Evolutionary conservation across 2,797 vertebrate genomes (phyloP).

Genomic region (Austrolebias charrua): DNA sequence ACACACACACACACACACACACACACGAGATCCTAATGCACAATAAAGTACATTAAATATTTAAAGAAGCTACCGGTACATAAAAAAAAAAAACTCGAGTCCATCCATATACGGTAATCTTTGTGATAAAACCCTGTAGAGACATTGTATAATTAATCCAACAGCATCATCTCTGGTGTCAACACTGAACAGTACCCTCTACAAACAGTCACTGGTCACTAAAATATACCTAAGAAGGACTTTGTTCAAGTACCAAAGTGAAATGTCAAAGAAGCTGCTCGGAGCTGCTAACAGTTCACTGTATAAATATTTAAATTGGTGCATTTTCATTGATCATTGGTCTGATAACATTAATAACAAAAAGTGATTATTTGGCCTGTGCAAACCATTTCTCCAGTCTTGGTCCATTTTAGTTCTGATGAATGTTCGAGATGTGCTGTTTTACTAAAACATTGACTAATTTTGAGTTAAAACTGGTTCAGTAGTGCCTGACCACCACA

Average conservation of each 20-base stretch:
- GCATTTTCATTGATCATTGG: constrained; percentile 5
- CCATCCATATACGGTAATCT: neutral
- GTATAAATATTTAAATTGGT: constrained; percentile 11
- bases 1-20: neutral
- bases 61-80: too few relatives aligned
- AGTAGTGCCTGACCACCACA: neutral
- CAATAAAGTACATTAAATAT: too few relatives aligned
- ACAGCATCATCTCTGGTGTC: constrained; percentile 20
- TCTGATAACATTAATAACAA: constrained; percentile 2
- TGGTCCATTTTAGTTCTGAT: constrained; percentile 35
- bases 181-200: constrained; percentile 36
- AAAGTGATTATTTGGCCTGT: constrained; percentile 15
- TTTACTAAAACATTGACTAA: neutral
- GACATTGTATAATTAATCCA: constrained; percentile 6
- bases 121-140: constrained; percentile 16
- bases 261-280: constrained; percentile 30
- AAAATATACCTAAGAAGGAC: constrained; percentile 41
- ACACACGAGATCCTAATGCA: too few relatives aligned
- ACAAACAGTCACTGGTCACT: constrained; percentile 80
- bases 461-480: neutral
- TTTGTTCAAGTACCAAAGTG: constrained; percentile 57
- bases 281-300: constrained; percentile 25
- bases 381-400: constrained; percentile 9
- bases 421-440: neutral
- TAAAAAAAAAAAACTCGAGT: constrained; percentile 1